Percentiles rank a stretch among this genome's conserved stretches.
phyloP scores from a whole-genome alignment of 2,888 invertebrate genomes.

The Dromius quadrimaculatus region DNA sequence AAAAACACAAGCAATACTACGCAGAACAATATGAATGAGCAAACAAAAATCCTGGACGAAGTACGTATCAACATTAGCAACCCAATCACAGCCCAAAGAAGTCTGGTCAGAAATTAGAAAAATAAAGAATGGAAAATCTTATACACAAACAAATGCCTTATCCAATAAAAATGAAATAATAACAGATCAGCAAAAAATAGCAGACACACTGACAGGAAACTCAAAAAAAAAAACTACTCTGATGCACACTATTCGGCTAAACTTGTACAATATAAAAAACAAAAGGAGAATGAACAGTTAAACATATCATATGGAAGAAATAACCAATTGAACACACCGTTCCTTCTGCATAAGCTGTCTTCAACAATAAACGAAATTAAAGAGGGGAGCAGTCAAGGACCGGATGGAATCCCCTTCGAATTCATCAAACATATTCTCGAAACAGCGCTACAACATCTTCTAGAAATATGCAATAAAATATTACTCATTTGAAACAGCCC shows the following conservation, averaged over 20 bases:
- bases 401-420: conserved; percentile 13
- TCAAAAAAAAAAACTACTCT: conserved; percentile 6
- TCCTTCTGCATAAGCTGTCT: no score
- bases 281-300: no score
- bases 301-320: no score
- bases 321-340: no score
- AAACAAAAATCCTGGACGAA: neutral
- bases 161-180: conserved; percentile 1
- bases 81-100: no score
- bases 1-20: neutral
- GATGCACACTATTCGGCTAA: neutral
- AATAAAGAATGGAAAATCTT: neutral
- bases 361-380: no score
- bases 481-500: neutral
- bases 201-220: conserved; percentile 4
- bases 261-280: neutral
- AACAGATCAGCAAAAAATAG: conserved; percentile 3
- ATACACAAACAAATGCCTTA: neutral
- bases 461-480: conserved; percentile 23
- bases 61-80: neutral
- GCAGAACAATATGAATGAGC: neutral
- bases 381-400: conserved; percentile 15
- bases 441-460: conserved; percentile 17
- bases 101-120: neutral
- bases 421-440: neutral